Evolutionary conservation across 2,888 invertebrate genomes (phyloP), one percentile per base, ranked within the genome.

Genomic region (Entomobrya proxima): DNA sequence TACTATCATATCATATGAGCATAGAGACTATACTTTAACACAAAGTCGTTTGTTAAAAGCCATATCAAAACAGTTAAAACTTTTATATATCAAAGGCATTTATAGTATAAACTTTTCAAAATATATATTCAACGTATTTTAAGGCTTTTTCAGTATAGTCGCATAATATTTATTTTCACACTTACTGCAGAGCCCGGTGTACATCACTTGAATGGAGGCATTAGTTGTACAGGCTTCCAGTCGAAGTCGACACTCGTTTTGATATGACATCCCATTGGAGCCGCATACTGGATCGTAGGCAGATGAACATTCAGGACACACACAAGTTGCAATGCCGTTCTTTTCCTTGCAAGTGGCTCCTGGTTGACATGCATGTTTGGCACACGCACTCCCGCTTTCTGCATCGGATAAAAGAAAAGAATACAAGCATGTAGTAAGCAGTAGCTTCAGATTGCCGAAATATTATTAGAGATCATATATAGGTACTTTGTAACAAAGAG

Each of bases 201-300:
- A 96, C 37, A 95, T 94, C 80, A 96, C 94, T 88, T 93, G 94
- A 90, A 97, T 95, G 91, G 95, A 94, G 27, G 95, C 93, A 76
- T 95, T 94, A 90, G 95, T 95, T 87, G 95, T 94, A 92, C 97
- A 97, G 18, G 96, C 95, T 91, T 96, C 95, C 83, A 95, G 93
- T 91, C 95, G 94, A 90, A 97, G 94, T 92, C 95, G 95, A 93
- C 96, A 97, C 90, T 95, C 94, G 93, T 96, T 96, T 88, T 95
- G 95, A 93, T 95, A 97, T 81, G 95, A 95, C 91, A 96, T 85
- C 67, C 81, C 78, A 92, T 96, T 96, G 77, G 95, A 95, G 88
- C 96, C 96, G 92, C 96, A 96, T 52, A 96, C 96, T 18, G 96
- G 96, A 89, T 95, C 95, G 92, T 96, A 96, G 93, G 96, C 96